Evolutionary conservation across 1,140 invertebrate genomes (phyloP).

Genomic region (Bombyx mandarina): DNA sequence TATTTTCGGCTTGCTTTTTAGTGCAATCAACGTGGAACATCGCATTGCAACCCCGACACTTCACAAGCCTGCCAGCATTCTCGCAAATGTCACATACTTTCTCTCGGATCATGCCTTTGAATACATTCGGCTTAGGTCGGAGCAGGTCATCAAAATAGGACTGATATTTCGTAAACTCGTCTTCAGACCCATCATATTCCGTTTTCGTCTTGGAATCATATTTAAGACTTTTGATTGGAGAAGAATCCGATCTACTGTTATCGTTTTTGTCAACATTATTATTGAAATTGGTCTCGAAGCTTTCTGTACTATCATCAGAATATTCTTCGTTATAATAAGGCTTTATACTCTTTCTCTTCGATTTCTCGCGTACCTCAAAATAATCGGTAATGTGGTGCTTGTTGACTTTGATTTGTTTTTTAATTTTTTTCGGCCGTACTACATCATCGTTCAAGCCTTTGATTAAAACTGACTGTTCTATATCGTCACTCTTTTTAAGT

Average conservation of each 20-base stretch:
- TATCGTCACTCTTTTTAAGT: constrained; percentile 40
- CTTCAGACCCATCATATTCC: constrained; percentile 4
- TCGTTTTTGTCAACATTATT: constrained; percentile 1
- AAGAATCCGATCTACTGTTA: background rate
- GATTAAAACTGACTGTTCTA: constrained; percentile 40
- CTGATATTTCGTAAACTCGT: background rate
- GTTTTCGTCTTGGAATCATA: background rate
- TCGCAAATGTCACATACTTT: constrained; percentile 80
- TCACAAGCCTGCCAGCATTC: constrained; percentile 72
- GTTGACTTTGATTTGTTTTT: constrained; percentile 34
- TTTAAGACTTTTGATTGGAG: no score
- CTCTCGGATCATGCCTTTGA: constrained; percentile 73
- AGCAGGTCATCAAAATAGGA: constrained; percentile 46
- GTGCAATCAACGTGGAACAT: constrained; percentile 71
- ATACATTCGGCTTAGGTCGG: constrained; percentile 70
- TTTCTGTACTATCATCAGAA: constrained; percentile 46
- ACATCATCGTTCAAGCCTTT: constrained; percentile 40
- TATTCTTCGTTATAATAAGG: constrained; percentile 52
- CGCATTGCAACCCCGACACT: constrained; percentile 75
- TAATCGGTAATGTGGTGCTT: constrained; percentile 29
- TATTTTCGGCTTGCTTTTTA: constrained; percentile 31
- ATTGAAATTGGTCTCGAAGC: constrained; percentile 35
- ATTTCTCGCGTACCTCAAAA: constrained; percentile 39
- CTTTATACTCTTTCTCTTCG: constrained; percentile 40
- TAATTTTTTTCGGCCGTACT: constrained; percentile 27